Percentiles rank a stretch among this genome's conserved stretches.
These are phyloP conservation scores for Melanchra persicariae DNA, from an alignment of 2,888 invertebrate genomes.

Conservation along the genomic window DNA sequence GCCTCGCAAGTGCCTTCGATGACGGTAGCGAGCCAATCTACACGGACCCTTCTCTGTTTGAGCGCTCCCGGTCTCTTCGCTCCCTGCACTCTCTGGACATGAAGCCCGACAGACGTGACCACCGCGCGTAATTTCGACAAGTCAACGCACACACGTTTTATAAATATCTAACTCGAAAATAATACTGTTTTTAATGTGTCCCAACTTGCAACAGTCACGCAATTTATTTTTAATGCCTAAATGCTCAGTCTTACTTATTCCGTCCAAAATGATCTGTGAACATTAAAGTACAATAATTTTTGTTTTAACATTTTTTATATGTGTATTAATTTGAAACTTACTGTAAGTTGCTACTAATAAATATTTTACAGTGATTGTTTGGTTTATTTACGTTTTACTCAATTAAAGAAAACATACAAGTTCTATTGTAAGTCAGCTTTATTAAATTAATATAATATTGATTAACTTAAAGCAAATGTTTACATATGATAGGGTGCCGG, in stretches of 20 bases:
- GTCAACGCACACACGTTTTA: conserved; percentile 47
- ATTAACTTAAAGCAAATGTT: conserved; percentile 45
- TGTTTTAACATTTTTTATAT: conserved; percentile 66
- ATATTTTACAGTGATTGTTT: conserved; percentile 80
- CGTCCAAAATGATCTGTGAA: conserved; percentile 64
- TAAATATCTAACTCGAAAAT: conserved; percentile 60
- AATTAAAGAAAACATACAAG: conserved; percentile 19
- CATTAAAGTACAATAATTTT: conserved; percentile 57
- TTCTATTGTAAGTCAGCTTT: conserved; percentile 28
- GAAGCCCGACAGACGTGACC: conserved; percentile 87
- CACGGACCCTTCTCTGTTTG: conserved; percentile 97
- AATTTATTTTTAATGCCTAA: conserved; percentile 67
- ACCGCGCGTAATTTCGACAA: conserved; percentile 76
- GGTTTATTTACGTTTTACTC: conserved; percentile 16
- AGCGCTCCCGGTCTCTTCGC: conserved; percentile 94
- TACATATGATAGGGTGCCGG: conserved; percentile 93
- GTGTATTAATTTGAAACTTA: conserved; percentile 76
- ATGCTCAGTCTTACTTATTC: conserved; percentile 79
- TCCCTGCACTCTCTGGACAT: conserved; percentile 92
- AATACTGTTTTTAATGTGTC: conserved; percentile 31
- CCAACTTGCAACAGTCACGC: conserved; percentile 31
- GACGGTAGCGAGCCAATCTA: conserved; percentile 98
- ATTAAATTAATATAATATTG: conserved; percentile 30
- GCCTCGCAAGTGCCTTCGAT: conserved; percentile 92
- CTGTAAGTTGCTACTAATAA: conserved; percentile 86